phyloP scores from a whole-genome alignment of 2,113 vertebrate species.

The Aviceda subcristata region DNA sequence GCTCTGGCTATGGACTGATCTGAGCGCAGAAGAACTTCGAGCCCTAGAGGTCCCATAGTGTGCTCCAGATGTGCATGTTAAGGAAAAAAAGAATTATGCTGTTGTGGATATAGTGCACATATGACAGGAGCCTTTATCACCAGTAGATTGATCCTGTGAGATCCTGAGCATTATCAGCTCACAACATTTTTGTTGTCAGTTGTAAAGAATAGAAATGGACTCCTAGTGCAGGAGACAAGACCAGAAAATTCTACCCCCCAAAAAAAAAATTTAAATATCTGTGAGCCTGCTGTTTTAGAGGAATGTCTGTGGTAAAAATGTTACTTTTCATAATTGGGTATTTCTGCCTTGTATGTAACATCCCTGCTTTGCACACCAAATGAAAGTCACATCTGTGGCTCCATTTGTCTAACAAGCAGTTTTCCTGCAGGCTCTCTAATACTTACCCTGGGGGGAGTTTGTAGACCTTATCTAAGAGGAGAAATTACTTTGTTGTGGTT shows the following conservation, averaged over 20 bases:
- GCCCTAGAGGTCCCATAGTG: neutral
- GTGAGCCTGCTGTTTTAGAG: neutral
- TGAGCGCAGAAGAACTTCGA: neutral
- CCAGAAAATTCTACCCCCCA: neutral
- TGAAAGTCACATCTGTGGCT: conserved; percentile 37
- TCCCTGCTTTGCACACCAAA: neutral
- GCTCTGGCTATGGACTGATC: neutral
- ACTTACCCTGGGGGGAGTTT: neutral
- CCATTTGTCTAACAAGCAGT: conserved; percentile 15
- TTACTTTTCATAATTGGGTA: neutral
- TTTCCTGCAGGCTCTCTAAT: conserved; percentile 1
- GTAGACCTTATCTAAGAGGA: conserved; percentile 1
- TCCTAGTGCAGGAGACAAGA: neutral
- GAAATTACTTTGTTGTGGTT: neutral
- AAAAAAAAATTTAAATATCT: too few relatives aligned
- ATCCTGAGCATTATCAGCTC: neutral
- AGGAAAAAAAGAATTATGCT: neutral
- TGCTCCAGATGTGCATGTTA: neutral
- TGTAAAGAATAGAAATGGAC: neutral
- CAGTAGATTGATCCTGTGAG: neutral
- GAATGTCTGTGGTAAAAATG: neutral
- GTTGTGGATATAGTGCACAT: neutral
- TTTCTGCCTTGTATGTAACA: neutral
- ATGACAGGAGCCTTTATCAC: neutral
- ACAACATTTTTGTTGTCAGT: neutral